These are phyloP conservation scores for Tachina grossa DNA, from an alignment of 2,888 invertebrate species.

Conservation along the genomic window DNA sequence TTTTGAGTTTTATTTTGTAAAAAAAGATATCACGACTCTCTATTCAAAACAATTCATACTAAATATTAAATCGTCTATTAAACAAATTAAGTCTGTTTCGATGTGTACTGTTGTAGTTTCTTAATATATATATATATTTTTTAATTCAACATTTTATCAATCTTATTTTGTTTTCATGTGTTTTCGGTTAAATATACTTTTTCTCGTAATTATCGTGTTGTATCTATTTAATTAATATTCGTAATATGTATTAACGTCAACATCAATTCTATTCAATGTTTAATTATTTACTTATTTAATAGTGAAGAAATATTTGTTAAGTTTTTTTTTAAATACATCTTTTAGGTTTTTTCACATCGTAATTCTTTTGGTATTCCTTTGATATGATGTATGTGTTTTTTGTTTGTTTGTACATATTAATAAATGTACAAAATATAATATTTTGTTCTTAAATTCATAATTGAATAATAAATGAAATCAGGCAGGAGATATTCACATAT, in stretches of 20 bases:
- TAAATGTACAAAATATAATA: constrained; percentile 41
- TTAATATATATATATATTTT: constrained; percentile 34
- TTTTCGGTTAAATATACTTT: constrained; percentile 55
- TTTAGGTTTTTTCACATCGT: constrained; percentile 19
- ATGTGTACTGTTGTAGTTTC: constrained; percentile 59
- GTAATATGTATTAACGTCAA: constrained; percentile 50
- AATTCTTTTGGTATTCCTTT: constrained; percentile 9
- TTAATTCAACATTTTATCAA: constrained; percentile 37
- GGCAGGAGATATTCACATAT: neutral
- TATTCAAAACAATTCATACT: constrained; percentile 30
- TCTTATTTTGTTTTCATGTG: constrained; percentile 38
- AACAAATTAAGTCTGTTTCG: constrained; percentile 36
- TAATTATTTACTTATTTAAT: constrained; percentile 42
- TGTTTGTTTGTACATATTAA: constrained; percentile 48
- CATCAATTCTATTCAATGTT: constrained; percentile 53
- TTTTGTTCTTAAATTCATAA: constrained; percentile 5
- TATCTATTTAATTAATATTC: constrained; percentile 48
- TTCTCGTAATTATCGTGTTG: constrained; percentile 46
- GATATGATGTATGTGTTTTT: constrained; percentile 51
- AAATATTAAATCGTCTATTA: constrained; percentile 38
- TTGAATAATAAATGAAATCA: constrained; percentile 4
- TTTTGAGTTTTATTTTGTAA: neutral
- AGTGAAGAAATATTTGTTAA: constrained; percentile 43
- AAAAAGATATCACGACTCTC: constrained; percentile 10
- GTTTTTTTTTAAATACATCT: constrained; percentile 16